Evolutionary conservation across 2,113 vertebrate genomes (phyloP).

Genomic region (Piprites chloris): DNA sequence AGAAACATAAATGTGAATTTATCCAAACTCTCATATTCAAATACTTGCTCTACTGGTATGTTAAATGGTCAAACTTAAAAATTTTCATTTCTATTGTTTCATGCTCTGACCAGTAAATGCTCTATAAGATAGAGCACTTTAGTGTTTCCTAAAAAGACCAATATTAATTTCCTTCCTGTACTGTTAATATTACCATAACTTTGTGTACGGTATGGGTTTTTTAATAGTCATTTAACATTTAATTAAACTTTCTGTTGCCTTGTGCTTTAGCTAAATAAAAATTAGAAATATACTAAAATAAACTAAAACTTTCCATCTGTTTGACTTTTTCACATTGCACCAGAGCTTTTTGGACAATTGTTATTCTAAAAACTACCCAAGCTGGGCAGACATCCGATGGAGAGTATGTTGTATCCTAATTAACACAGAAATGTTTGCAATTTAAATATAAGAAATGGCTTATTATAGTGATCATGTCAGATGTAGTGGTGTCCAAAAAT

Average conservation of each 20-base stretch:
- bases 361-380: background rate
- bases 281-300: background rate
- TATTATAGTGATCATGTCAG: constrained; percentile 15
- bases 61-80: background rate
- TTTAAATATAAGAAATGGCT: constrained; percentile 36
- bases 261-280: background rate
- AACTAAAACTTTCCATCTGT: background rate
- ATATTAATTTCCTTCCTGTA: background rate
- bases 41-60: background rate
- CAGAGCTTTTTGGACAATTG: background rate
- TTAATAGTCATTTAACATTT: background rate
- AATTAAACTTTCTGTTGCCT: background rate
- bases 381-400: background rate
- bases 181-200: background rate
- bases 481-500: constrained; percentile 43
- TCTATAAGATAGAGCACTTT: background rate
- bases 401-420: constrained; percentile 23
- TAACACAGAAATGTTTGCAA: constrained; percentile 24
- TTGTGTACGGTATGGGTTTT: background rate
- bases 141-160: background rate
- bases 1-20: background rate
- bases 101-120: background rate
- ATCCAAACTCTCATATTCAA: background rate
- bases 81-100: background rate
- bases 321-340: background rate